phyloP scores from a whole-genome alignment of 2,888 invertebrate genomes.

The Dryadula phaetusa region DNA sequence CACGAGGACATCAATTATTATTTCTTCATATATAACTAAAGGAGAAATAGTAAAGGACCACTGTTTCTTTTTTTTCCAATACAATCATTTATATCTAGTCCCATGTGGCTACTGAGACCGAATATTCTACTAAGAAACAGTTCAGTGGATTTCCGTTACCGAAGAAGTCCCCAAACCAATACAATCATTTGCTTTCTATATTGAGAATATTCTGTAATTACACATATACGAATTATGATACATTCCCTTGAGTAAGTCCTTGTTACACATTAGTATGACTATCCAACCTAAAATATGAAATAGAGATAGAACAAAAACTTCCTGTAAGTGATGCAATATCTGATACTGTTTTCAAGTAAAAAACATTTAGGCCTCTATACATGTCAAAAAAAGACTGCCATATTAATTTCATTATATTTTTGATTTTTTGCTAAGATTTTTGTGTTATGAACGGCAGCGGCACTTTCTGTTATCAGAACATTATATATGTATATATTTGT shows the following conservation, averaged over 20 bases:
- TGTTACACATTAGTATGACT: constrained; percentile 31
- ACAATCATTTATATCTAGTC: constrained; percentile 42
- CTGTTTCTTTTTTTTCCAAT: constrained; percentile 36
- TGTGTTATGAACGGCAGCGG: no score
- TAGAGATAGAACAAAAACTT: background rate
- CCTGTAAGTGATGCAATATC: background rate
- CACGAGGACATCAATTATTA: constrained; percentile 1
- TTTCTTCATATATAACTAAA: constrained; percentile 27
- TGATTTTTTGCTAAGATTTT: no score
- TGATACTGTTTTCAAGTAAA: background rate
- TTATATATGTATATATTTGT: no score
- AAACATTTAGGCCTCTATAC: no score
- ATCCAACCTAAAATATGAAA: constrained; percentile 14
- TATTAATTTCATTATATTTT: no score
- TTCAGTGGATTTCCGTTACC: constrained; percentile 63
- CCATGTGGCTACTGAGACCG: constrained; percentile 49
- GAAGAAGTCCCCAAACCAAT: constrained; percentile 53
- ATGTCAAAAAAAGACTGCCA: no score
- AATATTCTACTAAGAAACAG: constrained; percentile 49
- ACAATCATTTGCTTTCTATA: constrained; percentile 52
- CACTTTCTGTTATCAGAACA: no score
- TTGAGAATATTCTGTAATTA: constrained; percentile 62
- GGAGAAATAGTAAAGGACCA: constrained; percentile 32
- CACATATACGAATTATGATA: constrained; percentile 62
- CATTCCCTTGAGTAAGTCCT: constrained; percentile 52